Conservation (phyloP, 2,888 invertebrate species). For the Acronicta alni region DNA sequence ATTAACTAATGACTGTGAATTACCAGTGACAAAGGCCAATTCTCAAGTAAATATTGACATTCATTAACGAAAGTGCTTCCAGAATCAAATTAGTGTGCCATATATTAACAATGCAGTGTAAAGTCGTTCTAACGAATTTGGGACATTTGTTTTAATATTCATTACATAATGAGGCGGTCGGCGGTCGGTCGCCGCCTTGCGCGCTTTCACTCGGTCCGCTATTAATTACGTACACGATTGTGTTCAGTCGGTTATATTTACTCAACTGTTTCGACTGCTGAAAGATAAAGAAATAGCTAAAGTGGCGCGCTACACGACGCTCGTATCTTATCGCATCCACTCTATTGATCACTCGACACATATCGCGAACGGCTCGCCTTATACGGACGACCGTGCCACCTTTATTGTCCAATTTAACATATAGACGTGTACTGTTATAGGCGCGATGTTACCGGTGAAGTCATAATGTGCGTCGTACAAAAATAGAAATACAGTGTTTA, state of each 20-base stretch:
- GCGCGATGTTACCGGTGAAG: slow-evolving; percentile 87
- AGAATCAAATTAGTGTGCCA: slow-evolving; percentile 40
- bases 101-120: slow-evolving; percentile 67
- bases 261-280: slow-evolving; percentile 85
- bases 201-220: slow-evolving; percentile 86
- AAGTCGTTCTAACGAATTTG: slow-evolving; percentile 75
- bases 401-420: slow-evolving; percentile 86
- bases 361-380: slow-evolving; percentile 85
- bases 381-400: slow-evolving; percentile 84
- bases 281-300: slow-evolving; percentile 86
- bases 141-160: slow-evolving; percentile 85
- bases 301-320: slow-evolving; percentile 78
- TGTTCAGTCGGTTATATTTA: slow-evolving; percentile 85
- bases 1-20: slow-evolving; percentile 61
- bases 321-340: slow-evolving; percentile 85
- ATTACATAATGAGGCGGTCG: slow-evolving; percentile 85
- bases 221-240: slow-evolving; percentile 84
- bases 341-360: slow-evolving; percentile 87
- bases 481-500: slow-evolving; percentile 87
- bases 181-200: slow-evolving; percentile 72
- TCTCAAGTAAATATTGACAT: slow-evolving; percentile 65
- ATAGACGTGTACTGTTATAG: slow-evolving; percentile 80
- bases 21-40: slow-evolving; percentile 54
- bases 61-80: slow-evolving; percentile 46
- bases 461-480: slow-evolving; percentile 86